phyloP scores from a whole-genome alignment of 1,140 invertebrate species.

The Hetaerina americana region DNA sequence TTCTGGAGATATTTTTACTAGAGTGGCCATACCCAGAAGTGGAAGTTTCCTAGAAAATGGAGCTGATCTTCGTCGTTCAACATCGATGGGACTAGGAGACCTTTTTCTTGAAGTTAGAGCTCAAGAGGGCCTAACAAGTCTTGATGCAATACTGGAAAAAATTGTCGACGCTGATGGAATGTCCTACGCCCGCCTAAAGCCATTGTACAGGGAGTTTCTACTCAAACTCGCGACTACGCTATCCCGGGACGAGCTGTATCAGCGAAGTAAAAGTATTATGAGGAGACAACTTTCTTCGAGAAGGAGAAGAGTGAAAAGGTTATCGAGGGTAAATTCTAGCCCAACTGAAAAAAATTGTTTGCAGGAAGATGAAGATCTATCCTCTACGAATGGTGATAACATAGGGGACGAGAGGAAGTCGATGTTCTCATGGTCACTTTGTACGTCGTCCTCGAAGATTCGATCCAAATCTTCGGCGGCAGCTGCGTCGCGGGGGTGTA shows the following conservation, averaged over 20 bases:
- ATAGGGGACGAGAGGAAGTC: background rate
- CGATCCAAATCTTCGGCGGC: background rate
- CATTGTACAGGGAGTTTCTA: constrained; percentile 78
- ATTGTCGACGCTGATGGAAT: constrained; percentile 82
- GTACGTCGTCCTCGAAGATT: background rate
- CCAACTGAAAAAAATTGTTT: background rate
- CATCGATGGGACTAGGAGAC: constrained; percentile 67
- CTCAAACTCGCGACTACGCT: constrained; percentile 72
- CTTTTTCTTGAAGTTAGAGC: constrained; percentile 69
- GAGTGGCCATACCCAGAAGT: constrained; percentile 67
- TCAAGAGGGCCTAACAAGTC: constrained; percentile 70
- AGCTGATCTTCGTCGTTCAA: constrained; percentile 19
- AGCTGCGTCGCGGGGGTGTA: no score
- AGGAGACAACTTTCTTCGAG: constrained; percentile 40
- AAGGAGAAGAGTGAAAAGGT: background rate
- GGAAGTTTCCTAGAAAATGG: constrained; percentile 49
- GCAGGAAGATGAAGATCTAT: background rate
- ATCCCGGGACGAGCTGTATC: constrained; percentile 79
- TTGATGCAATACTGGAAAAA: constrained; percentile 74
- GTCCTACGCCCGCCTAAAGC: constrained; percentile 83
- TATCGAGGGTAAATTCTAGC: background rate
- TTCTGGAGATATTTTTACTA: constrained; percentile 60
- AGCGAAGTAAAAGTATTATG: constrained; percentile 80
- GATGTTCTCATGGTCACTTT: background rate
- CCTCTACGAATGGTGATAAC: background rate